Evolutionary conservation across 2,113 vertebrate species (phyloP), one percentile per base, ranked within the genome.

Genomic region (Burhinus bistriatus): DNA sequence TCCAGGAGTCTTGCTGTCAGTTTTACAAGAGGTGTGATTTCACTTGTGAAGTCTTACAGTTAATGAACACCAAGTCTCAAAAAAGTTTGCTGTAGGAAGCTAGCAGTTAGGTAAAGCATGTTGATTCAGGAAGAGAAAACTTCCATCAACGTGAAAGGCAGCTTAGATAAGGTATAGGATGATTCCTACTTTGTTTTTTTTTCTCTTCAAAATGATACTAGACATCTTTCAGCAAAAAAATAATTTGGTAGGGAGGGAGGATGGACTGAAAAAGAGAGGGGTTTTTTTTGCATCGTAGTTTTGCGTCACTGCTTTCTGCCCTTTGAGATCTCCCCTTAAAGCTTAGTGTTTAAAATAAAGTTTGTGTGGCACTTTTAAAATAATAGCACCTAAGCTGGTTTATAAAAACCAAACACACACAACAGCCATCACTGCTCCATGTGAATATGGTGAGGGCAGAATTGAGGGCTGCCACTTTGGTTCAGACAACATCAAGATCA

Each of bases 51-150:
- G 52, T 44, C 55, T 79, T 18, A 0, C 5, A 9, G 12, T 5
- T 61, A 15, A 17, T 20, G 78, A 59, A 7, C 22, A 32, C 15
- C 64, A 8, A 44, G 16, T 44, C 79, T 10, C n/a, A 2, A 1
- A 1, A 42, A 9, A 32, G 15, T 75, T 64, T 21, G 25, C 65
- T 44, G n/a, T 32, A 22, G 70, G 38, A 78, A 84, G 40, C 29
- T 0, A 3, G 2, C 26, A 12, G 9, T 78, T 87, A 11, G 1
- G 4, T 25, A 16, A 52, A 57, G 26, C 11, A 1, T 2, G 0
- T 51, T 54, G 57, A 5, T 87, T 71, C 19, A 27, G 81, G 70
- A 68, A n/a, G 71, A 61, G 27, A 40, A 23, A 44, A 9, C 66
- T 47, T 55, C 7, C 20, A 11, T n/a, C 47, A 47, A 3, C 1